Base-by-base conservation (phyloP, 1,140 invertebrate species). In the Parapsyche elsis region DNA sequence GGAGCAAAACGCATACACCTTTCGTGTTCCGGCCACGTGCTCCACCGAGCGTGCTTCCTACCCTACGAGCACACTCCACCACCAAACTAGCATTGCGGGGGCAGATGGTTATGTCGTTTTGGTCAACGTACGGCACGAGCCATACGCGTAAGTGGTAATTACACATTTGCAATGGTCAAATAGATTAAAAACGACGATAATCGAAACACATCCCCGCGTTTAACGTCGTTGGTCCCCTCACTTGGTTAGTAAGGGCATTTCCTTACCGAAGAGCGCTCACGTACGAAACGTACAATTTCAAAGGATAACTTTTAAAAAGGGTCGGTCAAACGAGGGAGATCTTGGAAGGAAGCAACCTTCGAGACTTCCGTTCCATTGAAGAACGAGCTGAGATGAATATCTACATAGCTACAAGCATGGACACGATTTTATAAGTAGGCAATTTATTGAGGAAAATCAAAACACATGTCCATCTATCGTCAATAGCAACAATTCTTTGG, bases 11-110 rank as follows among this genome's bases (percentile, higher is more conserved):
- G 64, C 24, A 23, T 24, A 67, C 64, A 67, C 64, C 64, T 67
- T 67, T 67, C 64, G 64, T 67, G 64, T 67, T 67, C 64, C 64
- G 64, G 64, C 64, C 64, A 67, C 64, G 64, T 67, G 64, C 64
- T 67, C 64, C 23, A 26, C 24, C 5, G 64, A 67, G 64, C 64
- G 64, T 67, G 64, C 64, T 67, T 67, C 64, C 64, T 67, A 19
- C 64, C 21, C 64, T 61, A 12, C 23, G 19, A 0, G 24, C 64
- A 24, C 64, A 24, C 16, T 67, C 64, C 12, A 24, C 12, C 64
- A 23, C 21, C 21, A 38, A n/a, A 30, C 64, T 23, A 67, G 1
- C 64, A 14, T 67, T 26, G 10, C 10, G 64, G 24, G 24, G 64
- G 24, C 64, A 67, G 64, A 67, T 67, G 64, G 64, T 23, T 26